A percentile compares a stretch with the other conserved stretches of the same genome.
These are phyloP conservation scores for Plumapathes pennacea DNA, from an alignment of 92 coral and sea anemone species.

Conservation along the genomic window DNA sequence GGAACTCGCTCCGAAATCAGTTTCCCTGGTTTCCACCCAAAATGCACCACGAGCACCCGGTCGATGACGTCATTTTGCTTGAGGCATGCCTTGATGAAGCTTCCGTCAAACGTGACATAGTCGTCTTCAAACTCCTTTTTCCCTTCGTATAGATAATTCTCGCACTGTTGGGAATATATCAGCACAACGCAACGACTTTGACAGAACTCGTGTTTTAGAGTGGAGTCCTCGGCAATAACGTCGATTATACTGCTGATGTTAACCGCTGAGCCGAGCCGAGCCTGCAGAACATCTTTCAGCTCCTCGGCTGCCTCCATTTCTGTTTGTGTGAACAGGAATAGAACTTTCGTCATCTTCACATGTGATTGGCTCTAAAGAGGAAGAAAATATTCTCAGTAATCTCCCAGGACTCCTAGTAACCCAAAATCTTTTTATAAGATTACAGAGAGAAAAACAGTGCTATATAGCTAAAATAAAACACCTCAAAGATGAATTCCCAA, in stretches of 20 bases:
- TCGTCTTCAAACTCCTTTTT: constrained; percentile 42
- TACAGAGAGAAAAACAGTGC: too few species aligned
- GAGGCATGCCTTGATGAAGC: constrained; percentile 58
- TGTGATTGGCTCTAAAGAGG: too few species aligned
- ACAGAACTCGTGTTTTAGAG: constrained; percentile 61
- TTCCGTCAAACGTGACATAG: constrained; percentile 60
- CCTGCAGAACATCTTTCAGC: constrained; percentile 48
- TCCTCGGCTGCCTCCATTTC: constrained; percentile 40
- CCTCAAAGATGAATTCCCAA: too few species aligned
- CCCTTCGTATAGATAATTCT: constrained; percentile 44
- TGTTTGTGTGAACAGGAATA: constrained; percentile 54
- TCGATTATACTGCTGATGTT: constrained; percentile 32
- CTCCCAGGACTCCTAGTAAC: too few species aligned
- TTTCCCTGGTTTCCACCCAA: constrained; percentile 43
- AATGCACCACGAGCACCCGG: constrained; percentile 31
- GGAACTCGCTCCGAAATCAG: constrained; percentile 47
- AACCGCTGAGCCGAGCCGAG: constrained; percentile 52
- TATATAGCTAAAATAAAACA: too few species aligned
- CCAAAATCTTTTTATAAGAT: too few species aligned
- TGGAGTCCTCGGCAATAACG: constrained; percentile 47
- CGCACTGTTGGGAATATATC: constrained; percentile 54
- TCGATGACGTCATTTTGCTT: constrained; percentile 26
- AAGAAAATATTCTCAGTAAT: too few species aligned
- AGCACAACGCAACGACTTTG: constrained; percentile 55
- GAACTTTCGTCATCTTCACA: constrained; percentile 59